Conservation (phyloP, 2,888 invertebrate species). For the Nemurella pictetii region DNA sequence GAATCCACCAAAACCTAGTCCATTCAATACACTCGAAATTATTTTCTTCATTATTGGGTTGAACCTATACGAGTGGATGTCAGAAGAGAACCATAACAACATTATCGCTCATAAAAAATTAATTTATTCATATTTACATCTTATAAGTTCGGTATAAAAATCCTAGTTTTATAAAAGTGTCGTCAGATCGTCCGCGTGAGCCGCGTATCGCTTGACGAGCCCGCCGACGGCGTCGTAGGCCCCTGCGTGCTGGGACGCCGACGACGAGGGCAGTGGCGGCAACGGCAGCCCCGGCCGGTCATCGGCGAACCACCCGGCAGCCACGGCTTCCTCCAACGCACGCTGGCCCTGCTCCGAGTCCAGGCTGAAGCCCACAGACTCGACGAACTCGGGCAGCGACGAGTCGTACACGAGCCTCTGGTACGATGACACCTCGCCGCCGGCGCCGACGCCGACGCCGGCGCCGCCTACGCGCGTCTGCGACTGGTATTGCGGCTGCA, state of each 20-base stretch:
- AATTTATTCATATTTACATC: not conserved
- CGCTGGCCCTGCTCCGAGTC: constrained; percentile 49
- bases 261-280: not conserved
- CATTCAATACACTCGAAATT: no score
- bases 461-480: not conserved
- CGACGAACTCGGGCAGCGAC: constrained; percentile 49
- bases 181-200: not conserved
- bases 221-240: not conserved
- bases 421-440: not conserved
- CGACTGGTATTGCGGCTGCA: constrained; percentile 24
- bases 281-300: not conserved
- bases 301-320: constrained; percentile 48
- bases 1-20: no score
- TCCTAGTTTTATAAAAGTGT: not conserved
- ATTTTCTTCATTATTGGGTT: no score
- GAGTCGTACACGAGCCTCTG: constrained; percentile 17
- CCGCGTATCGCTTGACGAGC: not conserved
- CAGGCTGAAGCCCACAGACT: constrained; percentile 51
- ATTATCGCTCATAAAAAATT: not conserved
- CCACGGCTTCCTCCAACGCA: constrained; percentile 50
- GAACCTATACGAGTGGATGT: no score
- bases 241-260: not conserved
- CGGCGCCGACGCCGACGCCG: not conserved
- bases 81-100: no score
- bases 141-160: not conserved